These are phyloP conservation scores for Sesamia nonagrioides DNA, from an alignment of 1,140 invertebrate genomes.

Conservation along the genomic window DNA sequence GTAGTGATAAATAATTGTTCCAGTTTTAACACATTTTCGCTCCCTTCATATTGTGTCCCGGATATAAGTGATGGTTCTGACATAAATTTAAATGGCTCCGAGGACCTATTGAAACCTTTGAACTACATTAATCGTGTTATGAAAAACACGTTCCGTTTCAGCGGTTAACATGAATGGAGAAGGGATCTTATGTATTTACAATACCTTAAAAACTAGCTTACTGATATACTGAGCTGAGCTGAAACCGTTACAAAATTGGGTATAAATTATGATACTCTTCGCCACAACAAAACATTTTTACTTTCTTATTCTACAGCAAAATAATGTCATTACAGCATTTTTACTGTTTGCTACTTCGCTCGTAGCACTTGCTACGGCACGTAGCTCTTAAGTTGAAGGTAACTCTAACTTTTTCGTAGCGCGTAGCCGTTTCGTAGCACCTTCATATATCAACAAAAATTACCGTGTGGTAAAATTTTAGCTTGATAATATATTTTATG, in stretches of 20 bases:
- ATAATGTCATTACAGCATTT: neutral
- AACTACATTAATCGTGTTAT: neutral
- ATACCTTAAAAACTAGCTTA: neutral
- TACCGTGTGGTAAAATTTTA: neutral
- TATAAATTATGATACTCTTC: neutral
- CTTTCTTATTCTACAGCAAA: neutral
- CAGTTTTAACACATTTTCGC: neutral
- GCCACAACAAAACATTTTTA: neutral
- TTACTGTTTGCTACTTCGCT: conserved; percentile 13
- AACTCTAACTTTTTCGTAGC: conserved; percentile 36
- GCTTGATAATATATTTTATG: neutral
- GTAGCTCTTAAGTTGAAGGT: conserved; percentile 35
- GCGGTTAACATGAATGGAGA: no score
- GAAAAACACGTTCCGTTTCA: no score
- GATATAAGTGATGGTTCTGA: conserved; percentile 3
- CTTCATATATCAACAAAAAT: neutral
- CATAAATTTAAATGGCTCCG: neutral
- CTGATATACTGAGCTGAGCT: no score
- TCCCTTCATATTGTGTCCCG: neutral
- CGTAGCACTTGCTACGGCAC: conserved; percentile 23
- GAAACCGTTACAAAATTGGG: no score
- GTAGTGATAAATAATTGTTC: neutral
- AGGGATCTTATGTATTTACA: neutral
- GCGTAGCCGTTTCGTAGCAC: conserved; percentile 22
- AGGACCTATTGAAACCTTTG: conserved; percentile 8